phyloP scores from a whole-genome alignment of 2,888 invertebrate species.

The Oeneis ivallda region DNA sequence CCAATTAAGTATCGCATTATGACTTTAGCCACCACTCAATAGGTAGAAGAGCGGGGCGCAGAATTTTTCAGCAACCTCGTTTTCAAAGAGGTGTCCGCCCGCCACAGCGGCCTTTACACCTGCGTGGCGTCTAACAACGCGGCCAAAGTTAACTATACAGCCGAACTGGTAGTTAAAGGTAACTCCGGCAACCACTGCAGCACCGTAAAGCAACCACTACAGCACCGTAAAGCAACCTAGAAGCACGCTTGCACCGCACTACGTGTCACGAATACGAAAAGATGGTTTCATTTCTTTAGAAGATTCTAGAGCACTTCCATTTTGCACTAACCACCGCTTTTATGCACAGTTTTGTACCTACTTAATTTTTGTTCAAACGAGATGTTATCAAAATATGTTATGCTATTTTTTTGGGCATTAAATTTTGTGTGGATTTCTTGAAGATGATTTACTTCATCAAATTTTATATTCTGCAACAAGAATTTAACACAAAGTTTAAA shows the following conservation, averaged over 20 bases:
- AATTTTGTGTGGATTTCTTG: background rate
- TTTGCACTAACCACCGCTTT: slow-evolving; percentile 38
- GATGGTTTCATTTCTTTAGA: slow-evolving; percentile 15
- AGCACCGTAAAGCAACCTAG: slow-evolving; percentile 31
- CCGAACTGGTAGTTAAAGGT: slow-evolving; percentile 89
- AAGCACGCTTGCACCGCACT: slow-evolving; percentile 45
- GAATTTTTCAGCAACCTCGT: slow-evolving; percentile 89
- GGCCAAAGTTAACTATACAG: slow-evolving; percentile 87
- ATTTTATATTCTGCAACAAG: background rate
- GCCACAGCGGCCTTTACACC: slow-evolving; percentile 87
- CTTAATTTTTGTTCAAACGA: background rate
- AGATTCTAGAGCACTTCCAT: slow-evolving; percentile 32
- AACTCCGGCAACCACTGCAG: slow-evolving; percentile 48
- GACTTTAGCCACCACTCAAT: slow-evolving; percentile 46
- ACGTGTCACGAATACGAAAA: slow-evolving; percentile 26
- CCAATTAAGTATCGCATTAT: background rate
- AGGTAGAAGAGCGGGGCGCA: slow-evolving; percentile 86
- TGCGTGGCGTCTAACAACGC: slow-evolving; percentile 88
- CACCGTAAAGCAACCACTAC: slow-evolving; percentile 32
- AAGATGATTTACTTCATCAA: background rate
- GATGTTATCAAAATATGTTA: background rate
- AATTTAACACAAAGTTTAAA: slow-evolving; percentile 11
- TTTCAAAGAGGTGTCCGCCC: slow-evolving; percentile 87
- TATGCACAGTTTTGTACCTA: slow-evolving; percentile 30
- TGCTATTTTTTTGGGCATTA: background rate